These are phyloP conservation scores for Agonopterix alstromeriana DNA, from an alignment of 2,888 invertebrate species.

Conservation along the genomic window DNA sequence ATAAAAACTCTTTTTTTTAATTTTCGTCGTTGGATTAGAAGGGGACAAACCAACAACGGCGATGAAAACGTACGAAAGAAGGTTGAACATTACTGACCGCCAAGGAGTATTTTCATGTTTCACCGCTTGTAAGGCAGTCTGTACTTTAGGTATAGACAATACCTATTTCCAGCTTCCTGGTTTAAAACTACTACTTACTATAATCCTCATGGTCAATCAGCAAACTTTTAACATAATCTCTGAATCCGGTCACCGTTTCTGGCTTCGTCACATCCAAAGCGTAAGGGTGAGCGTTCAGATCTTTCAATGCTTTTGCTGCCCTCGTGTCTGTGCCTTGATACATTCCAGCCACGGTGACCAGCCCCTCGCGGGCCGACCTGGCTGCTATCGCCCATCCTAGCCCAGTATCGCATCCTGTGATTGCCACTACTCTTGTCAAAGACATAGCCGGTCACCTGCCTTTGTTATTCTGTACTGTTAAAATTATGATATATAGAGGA, in stretches of 20 bases:
- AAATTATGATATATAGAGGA: too few relatives aligned
- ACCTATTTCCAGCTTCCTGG: too few relatives aligned
- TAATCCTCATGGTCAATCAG: conserved; percentile 65
- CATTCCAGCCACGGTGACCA: conserved; percentile 88
- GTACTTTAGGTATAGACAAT: too few relatives aligned
- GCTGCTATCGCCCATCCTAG: conserved; percentile 85
- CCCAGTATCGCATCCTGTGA: conserved; percentile 93
- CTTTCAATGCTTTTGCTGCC: conserved; percentile 66
- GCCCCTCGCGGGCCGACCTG: conserved; percentile 77
- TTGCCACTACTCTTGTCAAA: conserved; percentile 71
- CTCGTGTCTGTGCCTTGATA: conserved; percentile 73
- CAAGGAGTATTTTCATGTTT: too few relatives aligned
- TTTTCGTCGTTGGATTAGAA: too few relatives aligned
- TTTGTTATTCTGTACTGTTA: too few relatives aligned
- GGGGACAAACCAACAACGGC: too few relatives aligned
- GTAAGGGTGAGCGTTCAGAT: conserved; percentile 59
- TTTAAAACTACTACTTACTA: conserved; percentile 52
- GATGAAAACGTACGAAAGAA: too few relatives aligned
- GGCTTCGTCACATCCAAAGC: conserved; percentile 82
- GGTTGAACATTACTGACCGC: too few relatives aligned
- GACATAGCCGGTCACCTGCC: background rate
- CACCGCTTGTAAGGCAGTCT: too few relatives aligned
- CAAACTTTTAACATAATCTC: conserved; percentile 56
- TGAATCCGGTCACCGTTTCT: conserved; percentile 73
- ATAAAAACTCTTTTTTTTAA: too few relatives aligned